Evolutionary conservation across 2,113 vertebrate species (phyloP), one percentile per base, ranked within the genome.

Genomic region (Conger conger): DNA sequence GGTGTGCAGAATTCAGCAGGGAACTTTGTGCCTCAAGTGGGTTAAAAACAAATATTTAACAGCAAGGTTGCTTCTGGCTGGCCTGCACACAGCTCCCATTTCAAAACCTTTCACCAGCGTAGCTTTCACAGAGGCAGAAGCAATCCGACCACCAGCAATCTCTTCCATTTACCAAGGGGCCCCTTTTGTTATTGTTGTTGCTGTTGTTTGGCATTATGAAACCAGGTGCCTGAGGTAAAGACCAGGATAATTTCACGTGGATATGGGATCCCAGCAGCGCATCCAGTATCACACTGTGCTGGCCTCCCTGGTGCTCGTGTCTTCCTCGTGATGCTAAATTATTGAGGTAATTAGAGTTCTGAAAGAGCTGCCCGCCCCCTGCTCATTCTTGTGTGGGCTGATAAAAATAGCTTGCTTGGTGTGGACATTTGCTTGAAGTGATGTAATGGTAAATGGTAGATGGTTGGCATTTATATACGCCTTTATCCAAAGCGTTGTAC

Each of bases 291-390:
- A 84, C 85, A 85, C 83, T 86, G 88, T 88, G 86, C 88, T 89
- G 88, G 83, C 86, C 85, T 84, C 4, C 11, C 88, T n/a, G 68
- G 68, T 73, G 68, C 15, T 73, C n/a, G 13, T 86, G 87, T 60
- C 77, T 86, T 73, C 80, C 60, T 36, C 30, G 82, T 57, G 17
- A 86, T 85, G 84, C 88, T 88, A 89, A 91, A 89, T 91, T 92
- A 93, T 92, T 93, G 87, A 91, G 83, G 30, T 76, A 90, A 90
- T 89, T 85, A 85, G 88, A 84, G 89, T 86, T 87, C 78, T 88
- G 83, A 84, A 85, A 89, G 88, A n/a, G 88, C 87, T 83, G 80
- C 86, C 63, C 89, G 80, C 85, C 13, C 88, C 84, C 9, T 23
- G 68, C 60, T 73, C 57, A 40, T 53, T 42, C 68, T 73, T 73